Base-by-base conservation (phyloP, 2,113 vertebrate genomes). In the Lanius collurio region DNA sequence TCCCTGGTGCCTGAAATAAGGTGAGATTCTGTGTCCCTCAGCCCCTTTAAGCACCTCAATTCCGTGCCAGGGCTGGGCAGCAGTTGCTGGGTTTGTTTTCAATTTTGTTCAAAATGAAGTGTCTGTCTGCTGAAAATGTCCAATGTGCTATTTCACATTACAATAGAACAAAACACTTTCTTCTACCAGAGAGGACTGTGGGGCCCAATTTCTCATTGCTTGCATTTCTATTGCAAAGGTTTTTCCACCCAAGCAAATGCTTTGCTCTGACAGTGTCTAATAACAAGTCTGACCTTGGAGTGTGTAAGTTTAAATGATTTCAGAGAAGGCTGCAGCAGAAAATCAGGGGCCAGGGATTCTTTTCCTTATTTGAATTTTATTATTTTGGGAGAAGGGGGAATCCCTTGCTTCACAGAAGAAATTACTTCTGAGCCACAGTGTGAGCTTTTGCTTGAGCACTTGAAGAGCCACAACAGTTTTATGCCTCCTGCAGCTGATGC, bases 341-440 rank as follows among this genome's bases (percentile, higher is more conserved):
- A 96, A 94, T 35, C 84, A 79, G 91, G 78, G 70, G 63, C 84
- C 89, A 93, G 93, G 92, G 89, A 95, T 93, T 92, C 82, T 93
- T 47, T 78, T 67, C 33, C 87, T 92, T 93, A 93, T 94, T 94
- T 96, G 90, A 90, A 95, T 95, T 78, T 96, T 92, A 96, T 97
- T 97, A 93, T 96, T 94, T 93, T 77, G 92, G 92, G 94, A 94
- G 73, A 95, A 89, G 41, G 21, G 47, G 90, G 82, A 95, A 93
- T 96, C 92, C 93, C 90, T 86, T 78, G 92, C 74, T 95, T 67
- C 95, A 87, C 55, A 70, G 67, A 77, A 90, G 75, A 96, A 96
- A 97, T 95, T 95, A 86, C 94, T 94, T 97, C 88, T 77, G 92
- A 88, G 93, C 78, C 93, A 2, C 31, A 83, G 87, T 0, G 87